Evolutionary conservation across 2,888 invertebrate genomes (phyloP), one percentile per base, ranked within the genome.

Genomic region (Steinernema scapterisci): DNA sequence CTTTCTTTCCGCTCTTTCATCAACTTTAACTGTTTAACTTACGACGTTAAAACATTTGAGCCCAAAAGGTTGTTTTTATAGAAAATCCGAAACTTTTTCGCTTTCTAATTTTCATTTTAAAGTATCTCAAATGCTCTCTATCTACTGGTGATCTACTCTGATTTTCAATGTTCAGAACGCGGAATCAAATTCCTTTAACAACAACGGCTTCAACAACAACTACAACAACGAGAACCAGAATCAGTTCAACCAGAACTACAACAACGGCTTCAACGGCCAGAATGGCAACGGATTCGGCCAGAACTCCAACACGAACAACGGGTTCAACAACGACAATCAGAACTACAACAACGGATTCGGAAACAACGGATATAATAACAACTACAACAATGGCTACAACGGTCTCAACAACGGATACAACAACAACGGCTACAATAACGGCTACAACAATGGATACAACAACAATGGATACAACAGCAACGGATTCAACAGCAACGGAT

Each of bases 311-410:
- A 31, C 23, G 31, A 63, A 63, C 31, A 63, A 63, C 25, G 38
- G 63, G 9, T 63, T 63, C 16, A 63, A 27, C 31, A 63, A 63
- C 31, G 38, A 25, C 21, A 38, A 38, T 38, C 38, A 38, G 38
- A 16, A 16, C 31, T 25, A 31, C 38, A 63, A 63, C n/a, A 63
- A 63, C n/a, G 63, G 63, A 1, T 63, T 31, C 27, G 38, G 38
- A n/a, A 63, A 63, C 31, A 63, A 63, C 25, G 63, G 63, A 5
- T 38, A 25, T 13, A 63, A 63, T 31, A 31, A 27, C 16, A 25
- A 25, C 63, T 63, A 63, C 63, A 63, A 63, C 63, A 54, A 23
- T 16, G 48, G 48, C 5, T 48, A n/a, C 13, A 63, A 63, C 63
- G 25, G 25, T 23, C 25, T 23, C 31, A 63, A 63, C 19, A 27